These are phyloP conservation scores for Calephelis nemesis DNA, from an alignment of 1,140 invertebrate species.

Conservation along the genomic window DNA sequence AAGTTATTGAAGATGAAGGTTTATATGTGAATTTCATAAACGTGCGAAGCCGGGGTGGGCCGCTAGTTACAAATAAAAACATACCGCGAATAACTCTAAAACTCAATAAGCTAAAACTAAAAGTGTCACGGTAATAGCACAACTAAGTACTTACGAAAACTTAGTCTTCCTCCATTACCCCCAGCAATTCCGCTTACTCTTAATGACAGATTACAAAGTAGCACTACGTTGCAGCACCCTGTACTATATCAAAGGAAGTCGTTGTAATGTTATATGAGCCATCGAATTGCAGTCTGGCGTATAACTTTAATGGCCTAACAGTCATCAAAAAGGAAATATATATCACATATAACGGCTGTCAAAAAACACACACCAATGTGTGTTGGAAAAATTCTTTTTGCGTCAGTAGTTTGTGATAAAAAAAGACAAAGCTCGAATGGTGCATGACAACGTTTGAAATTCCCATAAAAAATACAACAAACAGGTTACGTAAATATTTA, in stretches of 20 bases:
- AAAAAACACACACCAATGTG: neutral
- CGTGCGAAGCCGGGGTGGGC: too few species aligned
- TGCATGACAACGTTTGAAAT: conserved; percentile 27
- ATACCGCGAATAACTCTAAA: neutral
- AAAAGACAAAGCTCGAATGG: neutral
- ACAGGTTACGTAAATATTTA: neutral
- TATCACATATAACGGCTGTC: conserved; percentile 20
- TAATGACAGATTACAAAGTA: conserved; percentile 25
- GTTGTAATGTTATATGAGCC: conserved; percentile 25
- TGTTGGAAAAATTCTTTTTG: conserved; percentile 14
- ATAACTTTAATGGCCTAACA: conserved; percentile 11
- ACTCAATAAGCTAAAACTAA: neutral
- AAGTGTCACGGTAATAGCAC: conserved; percentile 2
- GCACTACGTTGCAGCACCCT: neutral
- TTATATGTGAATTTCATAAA: too few species aligned
- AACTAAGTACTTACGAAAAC: conserved; percentile 2
- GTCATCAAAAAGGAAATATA: conserved; percentile 20
- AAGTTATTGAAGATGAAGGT: too few species aligned
- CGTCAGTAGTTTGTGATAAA: conserved; percentile 17
- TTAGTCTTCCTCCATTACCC: conserved; percentile 9
- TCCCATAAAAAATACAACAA: conserved; percentile 5
- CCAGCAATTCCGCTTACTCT: conserved; percentile 10
- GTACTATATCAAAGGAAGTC: conserved; percentile 20
- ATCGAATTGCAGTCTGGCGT: conserved; percentile 16
- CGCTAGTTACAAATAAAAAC: too few species aligned